Evolutionary conservation across 2,888 invertebrate genomes (phyloP), one percentile per base, ranked within the genome.

Genomic region (Terebella lapidaria): DNA sequence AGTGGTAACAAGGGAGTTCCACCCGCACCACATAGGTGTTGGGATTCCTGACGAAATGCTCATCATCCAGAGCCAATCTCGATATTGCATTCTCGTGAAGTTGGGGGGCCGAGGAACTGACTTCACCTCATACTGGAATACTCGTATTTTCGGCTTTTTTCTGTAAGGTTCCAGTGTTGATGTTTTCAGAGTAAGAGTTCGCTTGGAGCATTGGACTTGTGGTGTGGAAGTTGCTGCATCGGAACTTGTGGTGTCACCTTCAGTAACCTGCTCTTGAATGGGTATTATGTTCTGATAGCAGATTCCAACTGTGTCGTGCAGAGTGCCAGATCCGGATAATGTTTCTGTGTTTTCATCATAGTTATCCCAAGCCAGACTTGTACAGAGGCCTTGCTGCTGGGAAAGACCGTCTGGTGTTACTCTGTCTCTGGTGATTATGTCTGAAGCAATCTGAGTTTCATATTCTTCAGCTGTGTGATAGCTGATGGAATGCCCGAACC

Each of bases 301-400:
- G 18, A 66, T 66, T 3, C 66, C 63, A 25, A 64, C 59, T 22
- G 64, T 65, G 55, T 63, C 59, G 30, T 65, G 66, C n/a, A 65
- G 54, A 2, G 59, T 66, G n/a, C 60, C 61, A 15, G 15, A 42
- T 3, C 66, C 64, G 26, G 62, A 60, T 22, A 66, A n/a, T n/a
- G 64, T 65, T 20, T 66, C 63, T 24, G 29, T 63, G 26, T 49
- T 57, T 30, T 65, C 60, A 46, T 65, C 66, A 54, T 60, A 66
- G 56, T 65, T 66, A 45, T 63, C 64, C 59, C 61, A 65, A 1
- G 66, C 64, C 5, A 59, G 5, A 10, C 58, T 53, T 3, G 59
- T 65, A n/a, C 25, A n/a, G 15, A 62, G 47, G 18, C 59, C 59
- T 24, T 60, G 35, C 28, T 3, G 30, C 20, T 26, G 3, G 18